Conservation (phyloP, 2,113 vertebrate genomes). For the Cinclus cinclus region DNA sequence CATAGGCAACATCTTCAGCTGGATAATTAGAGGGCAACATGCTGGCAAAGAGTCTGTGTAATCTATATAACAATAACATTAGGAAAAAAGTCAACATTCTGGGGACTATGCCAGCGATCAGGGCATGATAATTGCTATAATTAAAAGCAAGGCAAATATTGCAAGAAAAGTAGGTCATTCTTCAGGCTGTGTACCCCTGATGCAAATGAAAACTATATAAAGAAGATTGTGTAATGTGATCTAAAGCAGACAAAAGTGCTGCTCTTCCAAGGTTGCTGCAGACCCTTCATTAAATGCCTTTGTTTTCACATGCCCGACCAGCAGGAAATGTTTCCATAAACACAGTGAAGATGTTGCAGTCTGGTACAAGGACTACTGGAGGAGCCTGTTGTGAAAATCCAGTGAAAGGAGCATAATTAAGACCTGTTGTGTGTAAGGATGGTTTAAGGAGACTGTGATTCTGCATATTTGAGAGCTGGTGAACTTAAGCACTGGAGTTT, state of each 20-base stretch:
- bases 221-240: background rate
- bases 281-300: background rate
- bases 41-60: slow-evolving; percentile 46
- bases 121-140: slow-evolving; percentile 72
- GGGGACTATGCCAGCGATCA: slow-evolving; percentile 55
- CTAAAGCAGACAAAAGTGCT: background rate
- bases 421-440: background rate
- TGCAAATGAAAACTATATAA: slow-evolving; percentile 28
- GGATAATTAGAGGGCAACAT: slow-evolving; percentile 50
- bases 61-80: slow-evolving; percentile 69
- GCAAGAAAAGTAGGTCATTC: slow-evolving; percentile 70
- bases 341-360: background rate
- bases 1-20: background rate
- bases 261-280: background rate
- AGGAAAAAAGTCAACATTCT: slow-evolving; percentile 55
- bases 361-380: background rate
- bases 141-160: slow-evolving; percentile 74
- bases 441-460: background rate
- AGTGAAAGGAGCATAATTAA: background rate
- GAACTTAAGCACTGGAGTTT: fast-evolving
- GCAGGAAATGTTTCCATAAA: background rate
- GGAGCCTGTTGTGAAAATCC: background rate
- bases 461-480: background rate
- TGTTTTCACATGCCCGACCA: background rate
- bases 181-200: slow-evolving; percentile 44